Evolutionary conservation across 2,797 vertebrate species (phyloP), one percentile per base, ranked within the genome.

Genomic region (Falco berigora): DNA sequence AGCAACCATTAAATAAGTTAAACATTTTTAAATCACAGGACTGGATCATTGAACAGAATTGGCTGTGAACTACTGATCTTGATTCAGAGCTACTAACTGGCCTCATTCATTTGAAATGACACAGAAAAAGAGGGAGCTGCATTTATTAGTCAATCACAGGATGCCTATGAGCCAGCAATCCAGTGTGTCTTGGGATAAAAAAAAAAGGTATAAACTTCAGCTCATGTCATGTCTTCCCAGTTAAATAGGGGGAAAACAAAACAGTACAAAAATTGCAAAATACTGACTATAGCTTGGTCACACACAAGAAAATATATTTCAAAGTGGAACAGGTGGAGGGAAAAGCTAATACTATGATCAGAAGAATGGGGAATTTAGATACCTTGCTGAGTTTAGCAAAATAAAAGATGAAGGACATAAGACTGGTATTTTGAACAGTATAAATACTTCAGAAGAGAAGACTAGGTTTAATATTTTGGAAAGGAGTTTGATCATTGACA

Each of bases 1-100:
- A 96, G 49, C 53, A 64, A 86, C 20, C 12, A 72, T 90, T 92
- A 92, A 76, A 64, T 88, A 92, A 86, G 58, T 90, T 68, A 92
- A 96, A 95, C 22, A 80, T 88, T 96, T 97, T 94, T 36, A 94
- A 94, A 90, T 80, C 24, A 28, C 50, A 68, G 20, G 50, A 62
- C 42, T 58, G 40, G 68, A 68, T 94, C 85, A 32, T 9, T 87
- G 38, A 77, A 87, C 74, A 83, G 36, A 91, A 92, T 72, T 91
- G 81, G 6, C 72, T 90, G 20, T 68, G 75, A 94, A 72, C 75
- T 87, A 34, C 81, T 83, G 64, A 32, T 93, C 86, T 95, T 58
- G 75, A 96, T 44, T 83, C 47, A 86, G 79, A 81, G 23, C 18
- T 94, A 63, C 79, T 92, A 80, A 79, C 94, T 53, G 64, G 21